A percentile compares a stretch with the other conserved stretches of the same genome.
These are phyloP conservation scores for Solenodon paradoxus DNA, from an alignment of 2,113 vertebrate species.

Conservation along the genomic window DNA sequence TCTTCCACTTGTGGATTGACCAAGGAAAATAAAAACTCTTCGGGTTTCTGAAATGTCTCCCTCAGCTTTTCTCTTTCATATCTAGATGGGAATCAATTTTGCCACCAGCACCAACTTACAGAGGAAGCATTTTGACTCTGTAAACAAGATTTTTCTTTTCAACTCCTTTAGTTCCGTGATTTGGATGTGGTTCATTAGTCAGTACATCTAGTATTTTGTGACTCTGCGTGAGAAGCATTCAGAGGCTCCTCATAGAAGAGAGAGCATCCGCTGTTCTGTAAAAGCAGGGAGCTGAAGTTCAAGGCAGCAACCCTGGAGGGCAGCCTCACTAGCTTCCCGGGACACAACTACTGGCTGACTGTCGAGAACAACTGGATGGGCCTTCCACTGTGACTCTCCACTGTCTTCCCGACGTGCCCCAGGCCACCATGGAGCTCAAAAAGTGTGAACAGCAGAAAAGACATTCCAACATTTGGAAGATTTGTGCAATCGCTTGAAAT, in stretches of 20 bases:
- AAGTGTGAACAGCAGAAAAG: not conserved
- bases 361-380: not conserved
- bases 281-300: constrained; percentile 31
- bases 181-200: not conserved
- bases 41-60: not conserved
- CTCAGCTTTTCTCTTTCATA: constrained; percentile 42
- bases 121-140: not conserved
- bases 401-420: not conserved
- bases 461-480: not conserved
- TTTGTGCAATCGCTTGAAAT: not conserved
- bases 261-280: constrained; percentile 31
- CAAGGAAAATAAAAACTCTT: not conserved
- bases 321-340: constrained; percentile 25
- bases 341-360: constrained; percentile 39
- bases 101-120: not conserved
- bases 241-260: constrained; percentile 37
- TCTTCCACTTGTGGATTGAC: not conserved
- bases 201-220: constrained; percentile 45
- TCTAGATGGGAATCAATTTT: constrained; percentile 20
- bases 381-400: not conserved
- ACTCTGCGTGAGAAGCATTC: constrained; percentile 28
- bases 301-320: constrained; percentile 1
- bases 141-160: constrained; percentile 29
- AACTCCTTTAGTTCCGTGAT: not conserved
- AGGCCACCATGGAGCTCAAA: not conserved